Conservation (phyloP, 2,797 vertebrate species). For the Lophius americanus region DNA sequence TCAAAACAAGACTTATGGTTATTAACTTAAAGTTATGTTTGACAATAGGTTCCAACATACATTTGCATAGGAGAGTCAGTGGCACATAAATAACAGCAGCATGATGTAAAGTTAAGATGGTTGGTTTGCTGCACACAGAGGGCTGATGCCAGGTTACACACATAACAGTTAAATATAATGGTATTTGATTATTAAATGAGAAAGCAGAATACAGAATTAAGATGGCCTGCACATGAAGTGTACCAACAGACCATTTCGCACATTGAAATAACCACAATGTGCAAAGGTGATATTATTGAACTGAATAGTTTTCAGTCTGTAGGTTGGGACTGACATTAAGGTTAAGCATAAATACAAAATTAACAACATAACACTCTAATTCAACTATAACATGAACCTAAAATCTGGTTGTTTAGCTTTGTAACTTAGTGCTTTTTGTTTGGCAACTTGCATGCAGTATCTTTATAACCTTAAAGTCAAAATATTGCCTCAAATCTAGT, state of each 20-base stretch:
- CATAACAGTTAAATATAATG: slow-evolving; percentile 16
- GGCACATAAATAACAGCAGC: not conserved
- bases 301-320: slow-evolving; percentile 30
- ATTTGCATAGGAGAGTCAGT: slow-evolving; percentile 5
- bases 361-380: slow-evolving; percentile 17
- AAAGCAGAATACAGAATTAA: slow-evolving; percentile 9
- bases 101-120: slow-evolving; percentile 3
- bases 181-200: slow-evolving; percentile 8
- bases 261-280: slow-evolving; percentile 9
- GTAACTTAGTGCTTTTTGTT: slow-evolving; percentile 8
- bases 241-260: slow-evolving; percentile 25
- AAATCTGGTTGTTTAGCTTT: not conserved
- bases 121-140: slow-evolving; percentile 34
- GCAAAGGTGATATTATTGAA: slow-evolving; percentile 1
- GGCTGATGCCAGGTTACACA: slow-evolving; percentile 20
- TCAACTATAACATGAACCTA: slow-evolving; percentile 1
- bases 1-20: slow-evolving; percentile 28
- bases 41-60: slow-evolving; percentile 15
- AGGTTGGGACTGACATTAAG: slow-evolving; percentile 38
- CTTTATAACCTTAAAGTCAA: slow-evolving; percentile 10
- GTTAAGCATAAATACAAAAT: slow-evolving; percentile 31
- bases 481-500: not conserved
- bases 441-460: not conserved
- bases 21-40: slow-evolving; percentile 32
- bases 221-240: slow-evolving; percentile 32